Base-by-base conservation (phyloP, 2,888 invertebrate species). In the Cephus runcator region DNA sequence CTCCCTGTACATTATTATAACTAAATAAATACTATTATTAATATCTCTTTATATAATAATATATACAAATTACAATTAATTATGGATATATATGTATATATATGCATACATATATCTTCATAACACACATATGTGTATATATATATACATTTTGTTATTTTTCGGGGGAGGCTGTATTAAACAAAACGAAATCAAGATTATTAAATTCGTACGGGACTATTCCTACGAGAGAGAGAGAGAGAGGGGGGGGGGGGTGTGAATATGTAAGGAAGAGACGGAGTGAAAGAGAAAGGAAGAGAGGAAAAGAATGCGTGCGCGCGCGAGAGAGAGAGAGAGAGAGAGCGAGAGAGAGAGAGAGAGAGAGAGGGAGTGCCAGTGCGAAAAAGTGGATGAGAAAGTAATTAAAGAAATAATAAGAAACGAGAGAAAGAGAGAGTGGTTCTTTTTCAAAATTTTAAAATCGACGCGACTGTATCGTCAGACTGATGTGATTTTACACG, bases 11-110 rank as follows among this genome's bases (percentile, higher is more conserved):
- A 90, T 90, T 89, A 89, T 86, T 88, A 86, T 88, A 88, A 56
- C 83, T 88, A 88, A 87, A 85, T 85, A 83, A 85, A 86, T 85
- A 88, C 87, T 87, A 88, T 87, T 87, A 89, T 88, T 87, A 88
- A 89, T 89, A 88, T 90, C 87, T 89, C 88, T 89, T 90, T 89
- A 89, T 87, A 88, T 88, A 87, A 87, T 87, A 88, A 87, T 89
- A 88, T 88, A 88, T 87, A 90, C 84, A 87, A 87, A 88, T 83
- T 84, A 86, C 83, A 81, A 86, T 87, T 86, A 85, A 86, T 85
- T 84, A 86, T 86, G 84, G 81, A 88, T 87, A 87, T 90, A 86
- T 88, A 88, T 86, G 85, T 88, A 89, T 87, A 87, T 85, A 88
- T 82, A 86, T 80, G 83, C 78, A 83, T 81, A 84, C 83, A 85